Base-by-base conservation (phyloP, 2,888 invertebrate genomes). In the Brenthis ino region DNA sequence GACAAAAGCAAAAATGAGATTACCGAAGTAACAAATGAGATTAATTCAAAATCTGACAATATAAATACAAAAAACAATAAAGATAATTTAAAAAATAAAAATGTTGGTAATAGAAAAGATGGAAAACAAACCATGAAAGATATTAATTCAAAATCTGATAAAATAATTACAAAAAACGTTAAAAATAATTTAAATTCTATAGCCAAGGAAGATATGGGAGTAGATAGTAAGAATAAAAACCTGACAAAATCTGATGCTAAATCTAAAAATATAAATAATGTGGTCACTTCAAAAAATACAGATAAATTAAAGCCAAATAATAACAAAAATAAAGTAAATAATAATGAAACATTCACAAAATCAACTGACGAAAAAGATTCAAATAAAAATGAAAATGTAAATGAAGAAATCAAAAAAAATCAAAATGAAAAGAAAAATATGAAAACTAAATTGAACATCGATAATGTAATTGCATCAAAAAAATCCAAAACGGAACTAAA, bases 391-490 rank as follows among this genome's bases (percentile, higher is more conserved):
- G 12, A 53, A 20, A 53, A 20, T 20, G 8, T 53, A 53, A 8
- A 20, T 53, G 20, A 20, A 20, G 12, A 53, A 53, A 53, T 12
- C 1, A 0, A 6, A 20, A 6, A 53, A 53, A 54, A 54, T 24
- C 24, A 6, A 14, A 56, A 13, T 13, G 28, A 56, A 56, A 57
- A 11, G 16, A n/a, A 16, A 6, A 16, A 57, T 57, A 37, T 11
- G 16, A 57, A 20, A 57, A 16, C 37, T 37, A 16, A 43, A 43
- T 57, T 48, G 48, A n/a, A 5, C 12, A 50, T 33, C 12, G 51
- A 16, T 37, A 63, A 53, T 24, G 16, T 20, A 54, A 43, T 50
- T 16, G 8, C 16, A 16, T 53, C 48, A 60, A 60, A n/a, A 60
- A 43, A 43, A 43, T 1, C 37, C 8, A 43, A 43, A 43, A 43